Evolutionary conservation across 2,797 vertebrate species (phyloP), one percentile per base, ranked within the genome.

Genomic region (Coluber constrictor): DNA sequence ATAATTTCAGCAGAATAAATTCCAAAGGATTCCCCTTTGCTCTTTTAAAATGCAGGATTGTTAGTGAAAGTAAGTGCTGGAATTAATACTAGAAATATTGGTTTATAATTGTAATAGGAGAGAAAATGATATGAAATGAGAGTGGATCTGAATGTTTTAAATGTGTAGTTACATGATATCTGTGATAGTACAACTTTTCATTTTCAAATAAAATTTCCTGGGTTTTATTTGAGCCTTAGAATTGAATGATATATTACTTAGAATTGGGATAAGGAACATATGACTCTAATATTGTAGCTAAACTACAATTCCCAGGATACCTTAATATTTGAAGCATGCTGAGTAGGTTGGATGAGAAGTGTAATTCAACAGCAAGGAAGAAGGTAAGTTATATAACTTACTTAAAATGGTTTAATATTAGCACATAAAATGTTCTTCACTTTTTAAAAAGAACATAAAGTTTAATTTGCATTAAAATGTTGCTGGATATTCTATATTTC

Each of bases 1-100:
- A 95, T n/a, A 20, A 13, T 57, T 96, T 47, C 59, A 95, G 70
- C 63, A 90, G 60, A 8, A 89, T 55, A 87, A 66, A 59, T 32
- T 87, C 59, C 83, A 88, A 59, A 94, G 59, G n/a, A 23, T 74
- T 96, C 10, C n/a, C 93, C 93, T 94, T 86, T 92, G 86, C 91
- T 86, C 66, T 23, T 83, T 59, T 9, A 15, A 51, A 83, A 12
- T 60, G 5, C 0, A 1, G 70, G 86, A 15, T 15, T 79, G 55
- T 92, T 16, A 57, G 3, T 88, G 20, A 7, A n/a, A 2, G 8
- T 63, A 32, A 91, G 29, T 56, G 86, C 11, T 79, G 90, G 51
- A 56, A 32, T 92, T 91, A 1, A 0, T 37, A 37, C 92, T 91
- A 91, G 20, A 83, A 23, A 23, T 92, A 5, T 27, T 95, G n/a